Evolutionary conservation across 2,797 vertebrate species (phyloP), one percentile per base, ranked within the genome.

Genomic region (Hypotaenidia okinawae): DNA sequence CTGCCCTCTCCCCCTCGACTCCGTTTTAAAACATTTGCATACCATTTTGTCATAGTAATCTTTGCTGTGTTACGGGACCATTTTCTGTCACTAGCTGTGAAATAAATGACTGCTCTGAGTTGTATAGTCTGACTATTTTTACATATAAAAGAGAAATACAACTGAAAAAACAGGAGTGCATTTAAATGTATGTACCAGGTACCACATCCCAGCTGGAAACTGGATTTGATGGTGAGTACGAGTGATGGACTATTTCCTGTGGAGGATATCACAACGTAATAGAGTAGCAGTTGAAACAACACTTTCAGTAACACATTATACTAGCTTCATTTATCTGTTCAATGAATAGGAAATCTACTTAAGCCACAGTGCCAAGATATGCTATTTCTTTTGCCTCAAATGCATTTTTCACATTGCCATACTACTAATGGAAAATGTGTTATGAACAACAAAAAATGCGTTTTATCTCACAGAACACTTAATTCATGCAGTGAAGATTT

Each of bases 321-420:
- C 28, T 66, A 92, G 74, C 94, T 98, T 98, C 96, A 98, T 98
- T 98, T 98, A 97, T 97, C 96, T 98, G 95, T 98, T 98, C 96
- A 98, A 94, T 97, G 97, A 98, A 96, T 97, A 98, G 93, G 96
- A 98, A 98, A 98, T 95, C 94, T 97, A 96, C 97, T 97, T 98
- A 97, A 97, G 87, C 83, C 92, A 75, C 59, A 91, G 64, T 96
- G 92, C 87, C 91, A 96, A 95, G 93, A 97, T 96, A 94, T 62
- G 69, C 87, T 95, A 91, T 96, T 97, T 95, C 93, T 97, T 97
- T 96, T 90, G 94, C 68, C 75, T 97, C 67, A 95, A 95, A 97
- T 95, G 58, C 89, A 97, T 97, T 98, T 98, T 97, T 97, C 96
- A 96, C 78, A 39, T 95, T 97, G 87, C 86, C 82, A 95, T 89